Base-by-base conservation (phyloP, 2,888 invertebrate species). In the Agriopis aurantiaria region DNA sequence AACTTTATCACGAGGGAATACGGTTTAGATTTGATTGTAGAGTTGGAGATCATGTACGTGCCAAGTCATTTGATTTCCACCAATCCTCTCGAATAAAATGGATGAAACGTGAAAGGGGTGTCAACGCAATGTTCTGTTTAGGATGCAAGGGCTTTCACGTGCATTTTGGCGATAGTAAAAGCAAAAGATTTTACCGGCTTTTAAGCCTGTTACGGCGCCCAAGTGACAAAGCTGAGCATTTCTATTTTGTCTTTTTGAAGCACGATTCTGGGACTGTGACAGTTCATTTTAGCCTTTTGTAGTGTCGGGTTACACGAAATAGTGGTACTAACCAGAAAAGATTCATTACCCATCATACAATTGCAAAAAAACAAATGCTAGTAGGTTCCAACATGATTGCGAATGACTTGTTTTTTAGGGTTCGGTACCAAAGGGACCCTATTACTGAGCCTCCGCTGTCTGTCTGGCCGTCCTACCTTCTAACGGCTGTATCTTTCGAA, bases 81-180 rank as follows among this genome's bases (percentile, higher is more conserved):
- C 78, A 75, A 77, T 77, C 76, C 75, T 74, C 75, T 77, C 68
- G 68, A 75, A 75, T 73, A 74, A 77, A 78, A 75, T 75, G 77
- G 73, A 73, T 72, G 72, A 69, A 67, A 74, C 76, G 78, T 75
- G 78, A 69, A 78, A 74, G 69, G 76, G 74, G 68, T 76, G 76
- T 75, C 74, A 74, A 73, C 67, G 68, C 75, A 68, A 69, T 62
- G 72, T 70, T 71, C 71, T 69, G 23, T 61, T 64, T 69, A 46
- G 62, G 62, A 73, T 66, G 69, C 65, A 72, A 58, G 66, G 69
- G 40, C 49, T 48, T 68, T 66, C 55, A 57, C 68, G 45, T 61
- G 65, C 63, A 57, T 57, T 69, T 74, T 60, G 23, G 43, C 49
- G 58, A 62, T 63, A 49, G 60, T 59, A 58, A 43, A 56, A 9